phyloP scores from a whole-genome alignment of 1,140 invertebrate genomes.

The Drosophila repletoides region DNA sequence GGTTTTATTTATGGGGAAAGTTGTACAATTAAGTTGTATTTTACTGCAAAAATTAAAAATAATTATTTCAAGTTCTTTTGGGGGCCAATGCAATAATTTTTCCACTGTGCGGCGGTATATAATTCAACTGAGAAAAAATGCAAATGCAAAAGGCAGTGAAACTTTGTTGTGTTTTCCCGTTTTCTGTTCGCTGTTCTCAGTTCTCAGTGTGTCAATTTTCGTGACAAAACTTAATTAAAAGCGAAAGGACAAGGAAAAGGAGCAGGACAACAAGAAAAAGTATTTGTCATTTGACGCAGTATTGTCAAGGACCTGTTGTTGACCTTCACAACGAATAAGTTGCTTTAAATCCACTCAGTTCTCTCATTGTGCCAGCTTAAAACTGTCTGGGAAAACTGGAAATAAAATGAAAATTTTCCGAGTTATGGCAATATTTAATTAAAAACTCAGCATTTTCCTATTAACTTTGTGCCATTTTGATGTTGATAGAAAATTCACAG shows the following conservation, averaged over 20 bases:
- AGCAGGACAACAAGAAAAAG: slow-evolving; percentile 2
- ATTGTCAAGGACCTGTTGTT: slow-evolving; percentile 9
- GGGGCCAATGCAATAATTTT: slow-evolving; percentile 31
- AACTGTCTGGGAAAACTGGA: too few species aligned
- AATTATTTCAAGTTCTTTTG: slow-evolving; percentile 34
- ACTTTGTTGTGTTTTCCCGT: slow-evolving; percentile 15
- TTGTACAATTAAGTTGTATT: slow-evolving; percentile 47
- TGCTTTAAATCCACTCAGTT: too few species aligned
- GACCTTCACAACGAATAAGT: slow-evolving; percentile 5
- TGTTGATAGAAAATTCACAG: neutral
- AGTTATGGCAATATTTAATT: slow-evolving; percentile 16
- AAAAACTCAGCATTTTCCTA: neutral
- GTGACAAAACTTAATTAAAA: slow-evolving; percentile 45
- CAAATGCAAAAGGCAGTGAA: slow-evolving; percentile 14
- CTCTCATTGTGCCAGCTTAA: neutral
- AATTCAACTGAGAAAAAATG: slow-evolving; percentile 25
- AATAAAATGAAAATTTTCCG: too few species aligned
- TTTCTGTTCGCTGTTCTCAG: neutral
- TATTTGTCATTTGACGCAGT: slow-evolving; percentile 19
- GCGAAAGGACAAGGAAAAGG: neutral
- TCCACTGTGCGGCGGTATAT: slow-evolving; percentile 8
- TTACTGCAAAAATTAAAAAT: slow-evolving; percentile 47
- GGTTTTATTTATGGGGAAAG: slow-evolving; percentile 51
- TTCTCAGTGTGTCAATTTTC: slow-evolving; percentile 30
- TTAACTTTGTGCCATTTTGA: slow-evolving; percentile 1